Percentiles rank a stretch among this genome's conserved stretches.
Conservation (phyloP, 92 coral and sea anemone species). For the Epizoanthus scotinus region DNA sequence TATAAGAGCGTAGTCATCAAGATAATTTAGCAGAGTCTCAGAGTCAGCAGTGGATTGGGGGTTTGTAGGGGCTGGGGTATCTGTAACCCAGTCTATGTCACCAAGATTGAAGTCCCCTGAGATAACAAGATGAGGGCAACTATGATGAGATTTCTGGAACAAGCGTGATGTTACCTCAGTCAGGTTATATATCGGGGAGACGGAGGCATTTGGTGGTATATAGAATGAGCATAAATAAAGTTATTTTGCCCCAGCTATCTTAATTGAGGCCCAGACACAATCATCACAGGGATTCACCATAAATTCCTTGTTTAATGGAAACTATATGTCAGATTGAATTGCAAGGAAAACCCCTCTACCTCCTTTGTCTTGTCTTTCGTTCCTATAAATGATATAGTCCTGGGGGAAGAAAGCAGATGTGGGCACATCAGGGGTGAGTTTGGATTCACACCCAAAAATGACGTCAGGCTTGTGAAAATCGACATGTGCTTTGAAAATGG, state of each 20-base stretch:
- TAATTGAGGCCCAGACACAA: slow-evolving; percentile 10
- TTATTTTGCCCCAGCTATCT: slow-evolving; percentile 1
- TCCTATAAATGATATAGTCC: slow-evolving; percentile 11
- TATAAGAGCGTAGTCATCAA: slow-evolving; percentile 5
- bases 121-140: slow-evolving; percentile 15
- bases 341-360: slow-evolving; percentile 3
- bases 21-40: slow-evolving; percentile 8
- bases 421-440: slow-evolving; percentile 1
- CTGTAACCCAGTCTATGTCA: slow-evolving; percentile 14
- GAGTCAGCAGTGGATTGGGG: slow-evolving; percentile 1
- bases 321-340: slow-evolving; percentile 18
- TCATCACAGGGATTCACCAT: slow-evolving; percentile 3
- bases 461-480: not conserved
- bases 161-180: not conserved
- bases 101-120: slow-evolving; percentile 17
- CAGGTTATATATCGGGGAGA: slow-evolving; percentile 4
- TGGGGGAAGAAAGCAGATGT: slow-evolving; percentile 23
- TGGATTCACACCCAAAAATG: slow-evolving; percentile 20
- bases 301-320: slow-evolving; percentile 12
- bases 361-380: slow-evolving; percentile 10
- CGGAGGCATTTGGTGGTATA: slow-evolving; percentile 2
- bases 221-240: slow-evolving; percentile 14
- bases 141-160: slow-evolving; percentile 3
- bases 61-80: slow-evolving; percentile 14
- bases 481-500: not conserved